Percentiles rank a stretch among this genome's conserved stretches.
Conservation (phyloP, 1,140 invertebrate genomes). For the Spodoptera frugiperda region DNA sequence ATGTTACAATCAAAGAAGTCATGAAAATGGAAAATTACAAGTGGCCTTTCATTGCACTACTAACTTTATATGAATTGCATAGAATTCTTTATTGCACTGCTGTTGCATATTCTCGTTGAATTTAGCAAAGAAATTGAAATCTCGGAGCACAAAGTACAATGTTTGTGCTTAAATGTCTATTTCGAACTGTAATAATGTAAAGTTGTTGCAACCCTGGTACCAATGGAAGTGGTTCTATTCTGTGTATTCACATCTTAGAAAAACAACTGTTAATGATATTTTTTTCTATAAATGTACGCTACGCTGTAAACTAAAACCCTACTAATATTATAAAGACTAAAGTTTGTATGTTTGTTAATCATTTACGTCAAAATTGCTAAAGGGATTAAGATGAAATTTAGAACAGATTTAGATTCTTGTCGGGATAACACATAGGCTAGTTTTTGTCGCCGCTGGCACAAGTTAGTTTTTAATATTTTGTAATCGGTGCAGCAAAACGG, state of each 20-base stretch:
- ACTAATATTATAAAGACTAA: too few relatives aligned
- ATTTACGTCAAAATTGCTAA: too few relatives aligned
- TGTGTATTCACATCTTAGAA: too few relatives aligned
- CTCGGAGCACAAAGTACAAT: neutral
- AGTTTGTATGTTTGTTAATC: too few relatives aligned
- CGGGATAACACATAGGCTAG: too few relatives aligned
- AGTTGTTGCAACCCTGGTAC: neutral
- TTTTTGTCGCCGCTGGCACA: too few relatives aligned
- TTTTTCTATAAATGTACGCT: neutral
- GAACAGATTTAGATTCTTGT: too few relatives aligned
- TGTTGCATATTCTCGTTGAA: conserved; percentile 16
- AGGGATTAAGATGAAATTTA: too few relatives aligned
- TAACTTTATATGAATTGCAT: conserved; percentile 20
- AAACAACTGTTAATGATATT: too few relatives aligned
- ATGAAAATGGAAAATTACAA: conserved; percentile 17
- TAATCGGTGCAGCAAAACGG: too few relatives aligned
- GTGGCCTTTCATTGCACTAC: conserved; percentile 5
- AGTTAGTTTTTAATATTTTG: too few relatives aligned
- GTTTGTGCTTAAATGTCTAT: conserved; percentile 7
- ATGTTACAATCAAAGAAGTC: neutral
- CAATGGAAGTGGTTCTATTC: neutral
- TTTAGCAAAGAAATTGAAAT: conserved; percentile 14
- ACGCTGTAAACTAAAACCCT: too few relatives aligned
- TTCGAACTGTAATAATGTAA: conserved; percentile 19
- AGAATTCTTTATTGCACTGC: conserved; percentile 8